These are phyloP conservation scores for Drosophila busckii DNA, from an alignment of 1,140 invertebrate genomes.

Conservation along the genomic window DNA sequence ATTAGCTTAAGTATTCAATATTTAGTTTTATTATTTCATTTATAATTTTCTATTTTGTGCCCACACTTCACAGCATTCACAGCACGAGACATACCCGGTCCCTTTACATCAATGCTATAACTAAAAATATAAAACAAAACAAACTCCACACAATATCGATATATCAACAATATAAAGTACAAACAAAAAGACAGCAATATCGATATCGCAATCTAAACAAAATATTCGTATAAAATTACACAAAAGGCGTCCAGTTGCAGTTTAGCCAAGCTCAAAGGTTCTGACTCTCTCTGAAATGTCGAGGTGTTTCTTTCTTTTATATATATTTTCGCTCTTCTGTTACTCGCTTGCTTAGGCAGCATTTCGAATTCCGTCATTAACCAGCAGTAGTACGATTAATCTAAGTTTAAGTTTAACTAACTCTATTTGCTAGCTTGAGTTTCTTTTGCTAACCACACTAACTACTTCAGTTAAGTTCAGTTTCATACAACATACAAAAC, in stretches of 20 bases:
- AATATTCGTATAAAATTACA: conserved; percentile 5
- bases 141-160: conserved; percentile 54
- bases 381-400: conserved; percentile 14
- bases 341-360: conserved; percentile 3
- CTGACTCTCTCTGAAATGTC: too few species aligned
- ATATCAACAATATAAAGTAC: conserved; percentile 51
- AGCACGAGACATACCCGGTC: conserved; percentile 72
- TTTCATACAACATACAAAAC: too few species aligned
- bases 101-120: conserved; percentile 77
- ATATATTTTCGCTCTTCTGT: conserved; percentile 1
- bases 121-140: conserved; percentile 45
- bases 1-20: conserved; percentile 14
- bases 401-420: conserved; percentile 11
- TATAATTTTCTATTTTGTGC: conserved; percentile 50
- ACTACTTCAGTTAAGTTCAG: conserved; percentile 6
- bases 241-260: conserved; percentile 14
- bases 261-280: conserved; percentile 5
- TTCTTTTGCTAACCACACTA: conserved; percentile 29
- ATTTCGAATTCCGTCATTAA: conserved; percentile 2
- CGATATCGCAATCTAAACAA: conserved; percentile 23
- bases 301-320: too few species aligned
- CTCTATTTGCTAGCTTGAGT: conserved; percentile 16
- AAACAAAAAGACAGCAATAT: conserved; percentile 55
- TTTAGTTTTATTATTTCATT: conserved; percentile 32
- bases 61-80: conserved; percentile 76